These are phyloP conservation scores for Platysteira castanea DNA, from an alignment of 2,113 vertebrate species.

Conservation along the genomic window DNA sequence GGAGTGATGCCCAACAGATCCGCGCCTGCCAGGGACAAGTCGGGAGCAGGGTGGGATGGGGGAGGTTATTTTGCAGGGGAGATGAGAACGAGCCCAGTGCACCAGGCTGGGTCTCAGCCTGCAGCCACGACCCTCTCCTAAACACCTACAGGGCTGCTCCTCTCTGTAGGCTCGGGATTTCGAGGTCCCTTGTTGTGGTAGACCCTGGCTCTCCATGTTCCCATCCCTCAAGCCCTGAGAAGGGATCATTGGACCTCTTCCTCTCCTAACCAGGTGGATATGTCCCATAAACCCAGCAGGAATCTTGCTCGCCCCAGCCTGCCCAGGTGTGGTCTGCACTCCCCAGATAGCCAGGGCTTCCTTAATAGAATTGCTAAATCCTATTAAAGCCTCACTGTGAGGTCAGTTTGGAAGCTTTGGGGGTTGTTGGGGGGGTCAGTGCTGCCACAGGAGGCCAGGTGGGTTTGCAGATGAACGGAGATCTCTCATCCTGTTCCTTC, in stretches of 20 bases:
- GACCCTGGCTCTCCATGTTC: background rate
- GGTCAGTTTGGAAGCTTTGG: background rate
- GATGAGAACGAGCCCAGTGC: background rate
- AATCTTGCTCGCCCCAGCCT: background rate
- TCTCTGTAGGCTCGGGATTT: background rate
- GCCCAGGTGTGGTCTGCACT: background rate
- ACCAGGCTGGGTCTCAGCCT: background rate
- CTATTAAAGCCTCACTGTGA: background rate
- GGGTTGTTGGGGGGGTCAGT: background rate
- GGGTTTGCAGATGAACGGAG: background rate
- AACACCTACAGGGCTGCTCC: background rate
- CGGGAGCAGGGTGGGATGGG: rapidly evolving
- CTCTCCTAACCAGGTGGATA: background rate
- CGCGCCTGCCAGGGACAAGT: rapidly evolving
- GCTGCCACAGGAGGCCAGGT: background rate
- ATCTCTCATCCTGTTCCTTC: background rate
- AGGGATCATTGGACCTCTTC: background rate
- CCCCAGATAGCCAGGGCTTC: background rate
- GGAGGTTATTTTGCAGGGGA: background rate
- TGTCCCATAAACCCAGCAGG: background rate
- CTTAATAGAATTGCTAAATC: background rate
- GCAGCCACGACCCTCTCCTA: rapidly evolving
- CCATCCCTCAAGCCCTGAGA: background rate
- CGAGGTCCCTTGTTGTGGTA: background rate
- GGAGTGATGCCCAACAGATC: background rate